Evolutionary conservation across 2,113 vertebrate genomes (phyloP).

Genomic region (Cisticola juncidis): DNA sequence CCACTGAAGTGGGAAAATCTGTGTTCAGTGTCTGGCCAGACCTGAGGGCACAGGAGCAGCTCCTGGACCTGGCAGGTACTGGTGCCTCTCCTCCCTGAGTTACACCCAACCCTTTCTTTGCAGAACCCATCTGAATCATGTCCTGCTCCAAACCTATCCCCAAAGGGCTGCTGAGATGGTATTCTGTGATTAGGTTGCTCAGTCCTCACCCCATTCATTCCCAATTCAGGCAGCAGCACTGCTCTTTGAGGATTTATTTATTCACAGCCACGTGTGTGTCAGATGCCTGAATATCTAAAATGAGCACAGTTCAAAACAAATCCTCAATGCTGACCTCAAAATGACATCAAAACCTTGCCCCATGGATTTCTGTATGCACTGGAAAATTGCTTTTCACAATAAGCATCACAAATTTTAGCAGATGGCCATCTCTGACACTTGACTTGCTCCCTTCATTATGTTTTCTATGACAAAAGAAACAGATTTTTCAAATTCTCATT

Average conservation of each 20-base stretch:
- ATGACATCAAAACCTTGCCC: not conserved
- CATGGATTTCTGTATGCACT: not conserved
- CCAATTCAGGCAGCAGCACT: not conserved
- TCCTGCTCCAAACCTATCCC: not conserved
- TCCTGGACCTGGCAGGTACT: not conserved
- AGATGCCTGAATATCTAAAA: not conserved
- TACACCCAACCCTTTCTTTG: not conserved
- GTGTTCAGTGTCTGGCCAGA: not conserved
- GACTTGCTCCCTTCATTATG: not conserved
- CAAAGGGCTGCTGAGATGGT: not conserved
- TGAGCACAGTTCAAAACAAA: not conserved
- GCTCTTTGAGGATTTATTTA: not conserved
- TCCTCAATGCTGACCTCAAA: not conserved
- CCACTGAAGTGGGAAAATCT: not conserved
- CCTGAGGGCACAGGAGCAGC: fast-evolving
- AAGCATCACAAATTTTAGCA: not conserved
- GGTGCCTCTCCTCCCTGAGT: not conserved
- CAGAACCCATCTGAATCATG: not conserved
- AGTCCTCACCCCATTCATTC: not conserved
- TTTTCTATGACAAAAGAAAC: not conserved
- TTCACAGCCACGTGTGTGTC: not conserved
- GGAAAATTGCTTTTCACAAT: not conserved
- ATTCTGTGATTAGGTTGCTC: not conserved
- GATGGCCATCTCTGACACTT: not conserved
- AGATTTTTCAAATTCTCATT: not conserved